phyloP scores from a whole-genome alignment of 1,140 invertebrate species.

The Venturia canescens region DNA sequence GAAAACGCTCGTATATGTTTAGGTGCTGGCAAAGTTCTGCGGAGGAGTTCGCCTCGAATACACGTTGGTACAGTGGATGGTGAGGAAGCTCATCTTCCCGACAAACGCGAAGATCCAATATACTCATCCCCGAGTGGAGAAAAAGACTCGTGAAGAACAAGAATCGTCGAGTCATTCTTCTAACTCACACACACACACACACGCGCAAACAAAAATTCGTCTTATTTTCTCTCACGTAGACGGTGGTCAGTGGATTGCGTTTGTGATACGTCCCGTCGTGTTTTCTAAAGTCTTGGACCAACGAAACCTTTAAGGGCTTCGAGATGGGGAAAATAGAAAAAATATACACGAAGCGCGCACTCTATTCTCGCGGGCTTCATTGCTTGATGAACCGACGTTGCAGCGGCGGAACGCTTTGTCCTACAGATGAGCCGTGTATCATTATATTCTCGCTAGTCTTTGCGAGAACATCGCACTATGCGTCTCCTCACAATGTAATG shows the following conservation, averaged over 20 bases:
- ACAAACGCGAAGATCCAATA: constrained; percentile 7
- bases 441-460: constrained; percentile 2
- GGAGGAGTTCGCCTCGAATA: neutral
- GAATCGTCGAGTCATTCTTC: constrained; percentile 10
- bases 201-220: neutral
- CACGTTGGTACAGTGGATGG: neutral
- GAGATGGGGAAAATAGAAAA: neutral
- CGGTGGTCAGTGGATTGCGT: constrained; percentile 4
- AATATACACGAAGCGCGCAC: neutral
- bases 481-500: constrained; percentile 34
- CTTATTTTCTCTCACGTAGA: neutral
- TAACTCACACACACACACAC: neutral
- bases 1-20: neutral
- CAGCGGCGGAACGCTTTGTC: neutral
- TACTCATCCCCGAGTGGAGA: neutral
- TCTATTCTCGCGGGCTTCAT: neutral
- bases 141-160: constrained; percentile 17
- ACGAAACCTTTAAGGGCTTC: neutral
- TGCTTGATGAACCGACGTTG: constrained; percentile 6
- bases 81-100: constrained; percentile 3
- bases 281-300: neutral
- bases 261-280: constrained; percentile 28
- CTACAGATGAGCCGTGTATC: neutral
- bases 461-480: neutral
- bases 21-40: neutral